A percentile compares a stretch with the other conserved stretches of the same genome.
Evolutionary conservation across 2,797 vertebrate genomes (phyloP).

Genomic region (Semotilus atromaculatus): DNA sequence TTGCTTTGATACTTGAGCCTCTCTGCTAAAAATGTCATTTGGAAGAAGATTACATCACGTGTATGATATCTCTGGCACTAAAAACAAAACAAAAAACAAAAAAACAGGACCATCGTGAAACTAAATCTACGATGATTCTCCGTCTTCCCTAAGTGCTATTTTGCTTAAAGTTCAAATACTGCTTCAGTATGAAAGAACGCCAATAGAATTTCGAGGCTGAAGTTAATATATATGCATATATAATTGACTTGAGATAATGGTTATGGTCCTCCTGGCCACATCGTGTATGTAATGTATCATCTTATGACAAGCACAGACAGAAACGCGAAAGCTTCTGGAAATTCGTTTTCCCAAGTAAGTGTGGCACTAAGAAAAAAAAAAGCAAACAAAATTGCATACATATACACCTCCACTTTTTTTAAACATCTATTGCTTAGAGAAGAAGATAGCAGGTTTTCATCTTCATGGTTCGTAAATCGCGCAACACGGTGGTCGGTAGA

Average conservation of each 20-base stretch:
- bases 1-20: slow-evolving; percentile 84
- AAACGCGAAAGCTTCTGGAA: slow-evolving; percentile 80
- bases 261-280: slow-evolving; percentile 53
- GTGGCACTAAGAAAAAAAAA: slow-evolving; percentile 84
- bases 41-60: slow-evolving; percentile 87
- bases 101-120: slow-evolving; percentile 42
- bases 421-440: slow-evolving; percentile 94
- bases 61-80: slow-evolving; percentile 75
- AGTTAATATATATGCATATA: slow-evolving; percentile 59
- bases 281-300: slow-evolving; percentile 48
- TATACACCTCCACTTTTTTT: slow-evolving; percentile 88
- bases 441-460: slow-evolving; percentile 86
- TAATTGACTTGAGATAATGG: slow-evolving; percentile 49
- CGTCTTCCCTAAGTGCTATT: slow-evolving; percentile 60
- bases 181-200: slow-evolving; percentile 52
- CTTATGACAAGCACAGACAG: slow-evolving; percentile 64
- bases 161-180: slow-evolving; percentile 60
- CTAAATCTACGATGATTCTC: slow-evolving; percentile 41
- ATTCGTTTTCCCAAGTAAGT: slow-evolving; percentile 80
- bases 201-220: slow-evolving; percentile 58
- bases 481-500: slow-evolving; percentile 95
- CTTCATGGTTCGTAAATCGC: slow-evolving; percentile 84
- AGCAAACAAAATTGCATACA: slow-evolving; percentile 86
- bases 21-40: slow-evolving; percentile 83
- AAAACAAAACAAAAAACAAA: neutral